These are phyloP conservation scores for Contarinia nasturtii DNA, from an alignment of 1,140 invertebrate species.

Conservation along the genomic window DNA sequence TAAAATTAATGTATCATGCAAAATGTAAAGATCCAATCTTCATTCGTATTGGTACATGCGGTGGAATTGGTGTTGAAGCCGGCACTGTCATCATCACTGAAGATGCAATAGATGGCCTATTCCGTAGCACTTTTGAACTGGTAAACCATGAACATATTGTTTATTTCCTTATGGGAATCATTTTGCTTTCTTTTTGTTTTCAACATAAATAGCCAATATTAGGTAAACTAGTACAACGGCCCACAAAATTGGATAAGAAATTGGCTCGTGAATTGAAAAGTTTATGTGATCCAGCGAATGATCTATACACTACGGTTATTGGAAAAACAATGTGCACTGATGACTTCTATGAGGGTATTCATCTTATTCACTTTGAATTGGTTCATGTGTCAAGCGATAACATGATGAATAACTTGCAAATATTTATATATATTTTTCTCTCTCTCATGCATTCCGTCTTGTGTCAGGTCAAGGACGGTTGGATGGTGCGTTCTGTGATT, in stretches of 20 bases:
- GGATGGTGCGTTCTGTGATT: conserved; percentile 95
- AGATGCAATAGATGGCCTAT: conserved; percentile 62
- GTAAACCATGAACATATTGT: too few species aligned
- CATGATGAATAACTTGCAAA: too few species aligned
- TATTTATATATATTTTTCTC: too few species aligned
- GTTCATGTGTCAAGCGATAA: neutral
- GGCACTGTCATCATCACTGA: conserved; percentile 79
- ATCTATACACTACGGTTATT: conserved; percentile 66
- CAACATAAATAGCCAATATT: conserved; percentile 86
- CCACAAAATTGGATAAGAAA: conserved; percentile 62
- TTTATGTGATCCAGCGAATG: conserved; percentile 44
- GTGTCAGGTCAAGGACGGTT: conserved; percentile 63
- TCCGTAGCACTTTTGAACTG: conserved; percentile 46
- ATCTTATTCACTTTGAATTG: neutral
- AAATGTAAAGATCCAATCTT: conserved; percentile 72
- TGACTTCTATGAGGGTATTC: conserved; percentile 90
- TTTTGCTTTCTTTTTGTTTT: too few species aligned
- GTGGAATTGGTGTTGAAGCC: conserved; percentile 75
- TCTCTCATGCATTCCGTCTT: too few species aligned
- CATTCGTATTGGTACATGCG: conserved; percentile 82
- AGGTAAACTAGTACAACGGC: conserved; percentile 64
- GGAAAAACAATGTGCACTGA: conserved; percentile 92
- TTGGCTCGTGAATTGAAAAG: conserved; percentile 59
- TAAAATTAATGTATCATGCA: conserved; percentile 87
- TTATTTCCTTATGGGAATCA: too few species aligned